phyloP scores from a whole-genome alignment of 2,888 invertebrate genomes.

The Fragum whitleyi region DNA sequence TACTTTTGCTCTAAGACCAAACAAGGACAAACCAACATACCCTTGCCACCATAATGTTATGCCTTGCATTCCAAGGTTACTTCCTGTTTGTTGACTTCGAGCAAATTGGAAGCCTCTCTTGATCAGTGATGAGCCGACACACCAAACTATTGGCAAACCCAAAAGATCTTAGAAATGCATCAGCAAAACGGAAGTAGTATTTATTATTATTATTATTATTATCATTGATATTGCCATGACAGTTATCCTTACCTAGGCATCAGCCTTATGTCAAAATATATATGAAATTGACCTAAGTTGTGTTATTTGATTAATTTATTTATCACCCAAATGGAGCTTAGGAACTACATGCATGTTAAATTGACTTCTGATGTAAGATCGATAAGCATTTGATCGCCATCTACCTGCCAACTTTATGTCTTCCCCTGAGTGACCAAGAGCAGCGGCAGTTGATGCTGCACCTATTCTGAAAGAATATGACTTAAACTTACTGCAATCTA shows the following conservation, averaged over 20 bases:
- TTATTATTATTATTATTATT: too few relatives aligned
- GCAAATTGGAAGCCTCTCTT: background rate
- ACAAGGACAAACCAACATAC: constrained; percentile 14
- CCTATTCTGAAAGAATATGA: constrained; percentile 50
- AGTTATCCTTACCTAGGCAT: too few relatives aligned
- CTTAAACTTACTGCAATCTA: constrained; percentile 5
- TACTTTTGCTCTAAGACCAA: background rate
- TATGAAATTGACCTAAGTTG: too few relatives aligned
- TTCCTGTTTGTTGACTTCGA: background rate
- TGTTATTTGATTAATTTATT: too few relatives aligned
- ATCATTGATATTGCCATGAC: too few relatives aligned
- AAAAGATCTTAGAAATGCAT: background rate
- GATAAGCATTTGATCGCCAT: constrained; percentile 38
- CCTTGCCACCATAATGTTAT: constrained; percentile 30
- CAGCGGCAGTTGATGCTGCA: constrained; percentile 30
- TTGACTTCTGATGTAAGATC: constrained; percentile 23
- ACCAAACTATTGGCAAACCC: constrained; percentile 1
- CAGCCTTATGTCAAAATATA: background rate
- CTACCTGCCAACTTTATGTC: constrained; percentile 29
- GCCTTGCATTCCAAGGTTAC: background rate
- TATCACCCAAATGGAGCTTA: background rate
- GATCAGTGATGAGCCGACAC: constrained; percentile 4
- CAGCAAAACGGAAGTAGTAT: too few relatives aligned
- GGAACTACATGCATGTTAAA: background rate
- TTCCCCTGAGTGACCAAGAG: constrained; percentile 25